phyloP scores from a whole-genome alignment of 2,888 invertebrate species.

The Trachelus tabidus region DNA sequence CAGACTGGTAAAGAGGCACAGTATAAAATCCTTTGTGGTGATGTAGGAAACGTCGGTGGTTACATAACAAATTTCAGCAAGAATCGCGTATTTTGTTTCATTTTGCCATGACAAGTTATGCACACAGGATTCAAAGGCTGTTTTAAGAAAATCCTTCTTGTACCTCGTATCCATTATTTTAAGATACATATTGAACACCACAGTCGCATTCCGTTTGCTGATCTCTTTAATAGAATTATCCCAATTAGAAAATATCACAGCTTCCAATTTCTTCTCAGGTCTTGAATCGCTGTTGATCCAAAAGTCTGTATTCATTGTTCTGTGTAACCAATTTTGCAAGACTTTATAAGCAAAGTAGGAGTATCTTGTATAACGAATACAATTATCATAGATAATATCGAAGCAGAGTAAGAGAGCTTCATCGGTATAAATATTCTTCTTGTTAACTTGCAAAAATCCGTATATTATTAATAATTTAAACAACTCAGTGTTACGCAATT shows the following conservation, averaged over 20 bases:
- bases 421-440: constrained; percentile 22
- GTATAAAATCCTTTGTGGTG: constrained; percentile 36
- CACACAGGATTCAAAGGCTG: constrained; percentile 52
- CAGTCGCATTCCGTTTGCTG: constrained; percentile 67
- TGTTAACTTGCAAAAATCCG: constrained; percentile 51
- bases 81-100: constrained; percentile 71
- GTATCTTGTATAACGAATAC: constrained; percentile 68
- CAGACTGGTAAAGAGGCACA: constrained; percentile 60
- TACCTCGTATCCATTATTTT: constrained; percentile 50
- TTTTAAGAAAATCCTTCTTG: constrained; percentile 41
- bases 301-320: constrained; percentile 62
- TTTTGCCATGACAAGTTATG: constrained; percentile 69
- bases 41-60: constrained; percentile 39
- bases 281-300: constrained; percentile 56
- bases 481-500: constrained; percentile 35
- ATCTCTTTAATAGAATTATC: constrained; percentile 72
- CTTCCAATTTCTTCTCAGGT: constrained; percentile 66
- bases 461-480: constrained; percentile 47
- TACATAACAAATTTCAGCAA: constrained; percentile 67
- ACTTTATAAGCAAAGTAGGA: constrained; percentile 70
- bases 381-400: constrained; percentile 60
- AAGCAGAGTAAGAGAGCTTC: constrained; percentile 56
- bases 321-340: constrained; percentile 65
- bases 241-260: constrained; percentile 72
- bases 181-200: constrained; percentile 66